Evolutionary conservation across 2,797 vertebrate genomes (phyloP).

Genomic region (Coilia nasus): DNA sequence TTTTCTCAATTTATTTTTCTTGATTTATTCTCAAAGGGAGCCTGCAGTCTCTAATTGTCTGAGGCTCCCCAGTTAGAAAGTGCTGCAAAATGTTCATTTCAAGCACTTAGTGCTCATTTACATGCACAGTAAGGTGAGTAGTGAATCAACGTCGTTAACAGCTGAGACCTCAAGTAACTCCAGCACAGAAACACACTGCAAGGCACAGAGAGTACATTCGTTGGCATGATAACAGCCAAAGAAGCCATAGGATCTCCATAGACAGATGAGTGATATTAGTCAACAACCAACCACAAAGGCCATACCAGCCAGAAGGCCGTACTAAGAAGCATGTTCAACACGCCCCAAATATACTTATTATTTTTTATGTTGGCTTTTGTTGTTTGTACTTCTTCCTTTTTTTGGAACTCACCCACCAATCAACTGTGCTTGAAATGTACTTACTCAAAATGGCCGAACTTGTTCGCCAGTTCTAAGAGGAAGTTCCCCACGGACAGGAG

Average conservation of each 20-base stretch:
- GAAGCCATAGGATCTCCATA: not conserved
- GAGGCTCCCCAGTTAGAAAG: not conserved
- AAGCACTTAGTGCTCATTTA: not conserved
- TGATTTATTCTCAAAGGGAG: not conserved
- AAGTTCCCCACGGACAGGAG: not conserved
- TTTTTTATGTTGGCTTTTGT: not conserved
- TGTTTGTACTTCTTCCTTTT: not conserved
- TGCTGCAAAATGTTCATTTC: not conserved
- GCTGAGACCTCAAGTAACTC: not conserved
- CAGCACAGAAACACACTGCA: not conserved
- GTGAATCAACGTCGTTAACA: not conserved
- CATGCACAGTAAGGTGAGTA: not conserved
- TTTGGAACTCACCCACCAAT: not conserved
- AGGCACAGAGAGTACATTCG: not conserved
- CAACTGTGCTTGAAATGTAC: not conserved
- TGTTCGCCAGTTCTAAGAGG: not conserved
- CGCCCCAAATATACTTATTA: not conserved
- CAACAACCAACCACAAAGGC: not conserved
- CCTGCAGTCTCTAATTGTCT: not conserved
- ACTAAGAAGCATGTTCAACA: not conserved
- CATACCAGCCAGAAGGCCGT: not conserved
- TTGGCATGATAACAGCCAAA: not conserved
- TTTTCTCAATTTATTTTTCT: not conserved
- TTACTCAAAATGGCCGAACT: constrained; percentile 5
- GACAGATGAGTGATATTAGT: not conserved